phyloP scores from a whole-genome alignment of 1,140 invertebrate species.

The Drosophila cardini region DNA sequence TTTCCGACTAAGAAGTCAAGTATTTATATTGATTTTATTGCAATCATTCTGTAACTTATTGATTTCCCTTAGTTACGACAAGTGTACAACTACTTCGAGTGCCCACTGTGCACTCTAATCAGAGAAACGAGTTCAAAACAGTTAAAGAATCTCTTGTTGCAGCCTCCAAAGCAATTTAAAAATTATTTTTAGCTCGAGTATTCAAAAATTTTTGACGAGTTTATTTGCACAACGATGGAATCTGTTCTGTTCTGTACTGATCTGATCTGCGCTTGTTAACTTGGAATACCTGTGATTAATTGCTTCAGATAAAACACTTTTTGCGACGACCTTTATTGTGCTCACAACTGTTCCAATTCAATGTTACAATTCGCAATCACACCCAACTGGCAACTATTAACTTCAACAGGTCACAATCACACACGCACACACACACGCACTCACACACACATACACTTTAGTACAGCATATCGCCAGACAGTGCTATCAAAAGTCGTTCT shows the following conservation, averaged over 20 bases:
- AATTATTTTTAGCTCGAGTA: neutral
- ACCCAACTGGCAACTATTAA: slow-evolving; percentile 3
- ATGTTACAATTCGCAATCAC: slow-evolving; percentile 64
- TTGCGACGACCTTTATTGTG: slow-evolving; percentile 19
- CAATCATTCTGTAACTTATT: too few relatives aligned
- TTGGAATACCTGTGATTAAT: slow-evolving; percentile 1
- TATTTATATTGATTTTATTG: too few relatives aligned
- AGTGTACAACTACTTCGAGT: too few relatives aligned
- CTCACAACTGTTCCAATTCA: slow-evolving; percentile 34
- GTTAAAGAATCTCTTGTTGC: neutral
- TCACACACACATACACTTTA: neutral
- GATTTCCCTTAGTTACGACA: too few relatives aligned
- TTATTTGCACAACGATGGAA: neutral
- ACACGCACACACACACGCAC: neutral
- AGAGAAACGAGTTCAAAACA: slow-evolving; percentile 3
- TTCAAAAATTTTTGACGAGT: neutral
- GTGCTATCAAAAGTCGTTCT: slow-evolving; percentile 33
- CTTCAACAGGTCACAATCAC: slow-evolving; percentile 1
- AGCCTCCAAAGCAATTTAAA: neutral
- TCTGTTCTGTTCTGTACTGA: neutral
- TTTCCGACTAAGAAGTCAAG: too few relatives aligned
- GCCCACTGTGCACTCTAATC: too few relatives aligned
- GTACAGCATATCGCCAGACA: slow-evolving; percentile 3
- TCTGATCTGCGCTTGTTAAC: slow-evolving; percentile 7
- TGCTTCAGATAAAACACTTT: slow-evolving; percentile 38